Evolutionary conservation across 1,140 invertebrate species (phyloP).

Genomic region (Pseudachorutes palmiensis): DNA sequence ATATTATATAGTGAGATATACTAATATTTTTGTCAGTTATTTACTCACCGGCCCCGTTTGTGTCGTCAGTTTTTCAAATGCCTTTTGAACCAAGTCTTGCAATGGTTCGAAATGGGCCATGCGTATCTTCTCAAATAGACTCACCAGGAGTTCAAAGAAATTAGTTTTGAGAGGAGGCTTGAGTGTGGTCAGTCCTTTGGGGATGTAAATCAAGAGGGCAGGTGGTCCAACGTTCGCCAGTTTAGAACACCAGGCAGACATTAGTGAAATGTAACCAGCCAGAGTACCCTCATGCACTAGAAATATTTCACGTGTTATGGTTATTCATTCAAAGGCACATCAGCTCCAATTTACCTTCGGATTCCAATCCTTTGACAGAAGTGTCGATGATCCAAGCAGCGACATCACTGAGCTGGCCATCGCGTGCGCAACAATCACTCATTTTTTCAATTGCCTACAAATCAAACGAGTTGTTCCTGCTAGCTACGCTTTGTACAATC

Average conservation of each 20-base stretch:
- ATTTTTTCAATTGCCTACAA: background rate
- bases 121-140: slow-evolving; percentile 10
- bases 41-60: too few species aligned
- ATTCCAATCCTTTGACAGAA: slow-evolving; percentile 64
- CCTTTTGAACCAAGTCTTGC: background rate
- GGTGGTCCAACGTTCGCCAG: background rate
- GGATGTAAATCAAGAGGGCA: slow-evolving; percentile 16
- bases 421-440: background rate
- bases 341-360: slow-evolving; percentile 57
- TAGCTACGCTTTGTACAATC: too few species aligned
- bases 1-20: too few species aligned
- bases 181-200: slow-evolving; percentile 20
- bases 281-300: slow-evolving; percentile 82
- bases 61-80: slow-evolving; percentile 15
- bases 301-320: slow-evolving; percentile 30
- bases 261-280: slow-evolving; percentile 67
- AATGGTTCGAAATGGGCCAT: background rate
- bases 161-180: slow-evolving; percentile 7
- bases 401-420: background rate
- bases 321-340: too few species aligned
- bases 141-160: slow-evolving; percentile 17
- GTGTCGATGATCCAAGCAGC: slow-evolving; percentile 14
- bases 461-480: too few species aligned
- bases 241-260: slow-evolving; percentile 58
- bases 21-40: too few species aligned